A percentile compares a stretch with the other conserved stretches of the same genome.
phyloP scores from a whole-genome alignment of 2,888 invertebrate genomes.

The Parnassius mnemosyne region DNA sequence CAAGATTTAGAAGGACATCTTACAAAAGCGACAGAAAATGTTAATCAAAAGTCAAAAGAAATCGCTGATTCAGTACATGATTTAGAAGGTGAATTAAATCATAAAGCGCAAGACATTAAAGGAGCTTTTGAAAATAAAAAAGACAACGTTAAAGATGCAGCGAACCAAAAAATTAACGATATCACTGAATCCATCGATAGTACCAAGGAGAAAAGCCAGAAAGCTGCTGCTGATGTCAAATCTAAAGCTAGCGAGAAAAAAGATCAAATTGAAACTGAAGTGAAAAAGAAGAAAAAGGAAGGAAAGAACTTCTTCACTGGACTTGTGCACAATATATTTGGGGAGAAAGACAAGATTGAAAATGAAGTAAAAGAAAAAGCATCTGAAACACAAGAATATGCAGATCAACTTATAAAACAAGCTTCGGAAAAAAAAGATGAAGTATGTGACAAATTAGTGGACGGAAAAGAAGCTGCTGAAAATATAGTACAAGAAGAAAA shows the following conservation, averaged over 20 bases:
- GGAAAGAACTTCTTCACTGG: constrained; percentile 71
- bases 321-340: constrained; percentile 68
- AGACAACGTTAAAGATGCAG: constrained; percentile 48
- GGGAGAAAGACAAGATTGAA: constrained; percentile 72
- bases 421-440: constrained; percentile 58
- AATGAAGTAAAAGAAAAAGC: constrained; percentile 63
- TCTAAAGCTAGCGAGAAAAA: constrained; percentile 44
- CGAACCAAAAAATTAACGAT: constrained; percentile 54
- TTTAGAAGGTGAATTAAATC: constrained; percentile 47
- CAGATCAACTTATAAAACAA: constrained; percentile 56
- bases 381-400: constrained; percentile 59
- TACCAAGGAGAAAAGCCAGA: constrained; percentile 54
- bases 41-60: constrained; percentile 46
- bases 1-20: constrained; percentile 52
- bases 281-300: constrained; percentile 70
- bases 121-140: constrained; percentile 47
- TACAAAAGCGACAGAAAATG: constrained; percentile 46
- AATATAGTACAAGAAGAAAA: constrained; percentile 43
- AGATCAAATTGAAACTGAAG: constrained; percentile 58
- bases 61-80: constrained; percentile 49
- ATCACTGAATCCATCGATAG: constrained; percentile 54
- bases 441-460: constrained; percentile 47
- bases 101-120: constrained; percentile 54
- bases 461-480: constrained; percentile 37
- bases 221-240: constrained; percentile 41